Conservation (phyloP, 2,797 vertebrate genomes). For the Threskiornis aethiopicus region DNA sequence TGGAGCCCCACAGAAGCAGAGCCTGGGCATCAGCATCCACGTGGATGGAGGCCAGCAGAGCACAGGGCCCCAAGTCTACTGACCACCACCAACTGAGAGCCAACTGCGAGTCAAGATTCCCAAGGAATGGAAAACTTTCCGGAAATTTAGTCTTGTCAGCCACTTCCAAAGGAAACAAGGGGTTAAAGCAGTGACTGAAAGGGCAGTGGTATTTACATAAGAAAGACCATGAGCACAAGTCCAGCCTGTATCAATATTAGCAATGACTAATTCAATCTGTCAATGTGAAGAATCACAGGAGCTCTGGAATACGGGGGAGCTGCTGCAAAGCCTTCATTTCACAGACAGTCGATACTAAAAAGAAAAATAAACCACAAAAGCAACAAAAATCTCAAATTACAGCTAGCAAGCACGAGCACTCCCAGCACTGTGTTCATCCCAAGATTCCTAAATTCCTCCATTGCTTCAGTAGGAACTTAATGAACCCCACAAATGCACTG, state of each 20-base stretch:
- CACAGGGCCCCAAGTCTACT: not conserved
- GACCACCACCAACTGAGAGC: not conserved
- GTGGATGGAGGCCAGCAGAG: not conserved
- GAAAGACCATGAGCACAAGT: not conserved
- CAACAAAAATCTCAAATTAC: not conserved
- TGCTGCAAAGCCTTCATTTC: constrained; percentile 42
- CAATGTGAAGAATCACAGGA: constrained; percentile 33
- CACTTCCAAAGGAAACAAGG: not conserved
- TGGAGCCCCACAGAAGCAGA: not conserved
- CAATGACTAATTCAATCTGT: constrained; percentile 47
- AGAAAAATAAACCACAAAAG: not conserved
- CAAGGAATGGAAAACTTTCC: not conserved
- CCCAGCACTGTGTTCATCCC: not conserved
- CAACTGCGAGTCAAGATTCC: not conserved
- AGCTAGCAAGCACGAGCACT: not conserved
- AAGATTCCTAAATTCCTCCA: not conserved
- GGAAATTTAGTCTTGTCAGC: not conserved
- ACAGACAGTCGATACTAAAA: constrained; percentile 2
- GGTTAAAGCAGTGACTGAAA: not conserved
- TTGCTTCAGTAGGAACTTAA: not conserved
- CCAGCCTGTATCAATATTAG: constrained; percentile 47
- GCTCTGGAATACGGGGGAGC: not conserved
- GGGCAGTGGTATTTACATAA: constrained; percentile 41
- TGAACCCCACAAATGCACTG: not conserved
- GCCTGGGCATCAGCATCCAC: not conserved